Percentiles rank a stretch among this genome's conserved stretches.
Evolutionary conservation across 2,888 invertebrate species (phyloP).

Genomic region (Torymus texanus): DNA sequence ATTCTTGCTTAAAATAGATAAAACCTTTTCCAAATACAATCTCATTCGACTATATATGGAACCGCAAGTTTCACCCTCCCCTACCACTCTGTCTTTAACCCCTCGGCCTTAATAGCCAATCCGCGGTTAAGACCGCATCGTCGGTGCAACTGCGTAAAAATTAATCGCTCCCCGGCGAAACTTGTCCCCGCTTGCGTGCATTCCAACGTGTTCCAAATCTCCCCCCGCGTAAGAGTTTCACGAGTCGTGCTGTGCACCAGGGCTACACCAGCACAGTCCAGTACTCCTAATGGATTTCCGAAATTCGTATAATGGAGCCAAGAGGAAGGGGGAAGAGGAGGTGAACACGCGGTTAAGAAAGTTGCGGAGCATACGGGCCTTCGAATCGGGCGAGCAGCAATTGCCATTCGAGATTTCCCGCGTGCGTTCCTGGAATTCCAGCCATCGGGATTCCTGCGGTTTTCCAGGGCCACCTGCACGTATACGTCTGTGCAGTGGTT

Average conservation of each 20-base stretch:
- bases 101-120: no score
- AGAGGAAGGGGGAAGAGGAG: constrained; percentile 3
- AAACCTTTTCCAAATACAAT: no score
- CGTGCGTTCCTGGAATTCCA: constrained; percentile 33
- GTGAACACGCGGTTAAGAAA: constrained; percentile 40
- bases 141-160: constrained; percentile 3
- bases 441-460: constrained; percentile 46
- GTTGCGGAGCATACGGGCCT: constrained; percentile 53
- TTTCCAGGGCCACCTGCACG: constrained; percentile 10
- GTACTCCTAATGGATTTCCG: constrained; percentile 45
- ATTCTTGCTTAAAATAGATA: no score
- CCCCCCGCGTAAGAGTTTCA: constrained; percentile 29
- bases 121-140: no score
- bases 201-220: neutral
- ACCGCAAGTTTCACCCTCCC: no score
- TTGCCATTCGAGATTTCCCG: constrained; percentile 38
- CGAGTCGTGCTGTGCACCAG: neutral
- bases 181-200: neutral
- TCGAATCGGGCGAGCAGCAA: constrained; percentile 2
- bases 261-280: neutral
- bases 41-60: no score
- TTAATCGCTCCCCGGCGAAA: neutral
- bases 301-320: constrained; percentile 36
- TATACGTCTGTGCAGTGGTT: neutral
- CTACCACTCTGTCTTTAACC: no score